Evolutionary conservation across 2,797 vertebrate species (phyloP), one percentile per base, ranked within the genome.

Genomic region (Clarias laeviceps): DNA sequence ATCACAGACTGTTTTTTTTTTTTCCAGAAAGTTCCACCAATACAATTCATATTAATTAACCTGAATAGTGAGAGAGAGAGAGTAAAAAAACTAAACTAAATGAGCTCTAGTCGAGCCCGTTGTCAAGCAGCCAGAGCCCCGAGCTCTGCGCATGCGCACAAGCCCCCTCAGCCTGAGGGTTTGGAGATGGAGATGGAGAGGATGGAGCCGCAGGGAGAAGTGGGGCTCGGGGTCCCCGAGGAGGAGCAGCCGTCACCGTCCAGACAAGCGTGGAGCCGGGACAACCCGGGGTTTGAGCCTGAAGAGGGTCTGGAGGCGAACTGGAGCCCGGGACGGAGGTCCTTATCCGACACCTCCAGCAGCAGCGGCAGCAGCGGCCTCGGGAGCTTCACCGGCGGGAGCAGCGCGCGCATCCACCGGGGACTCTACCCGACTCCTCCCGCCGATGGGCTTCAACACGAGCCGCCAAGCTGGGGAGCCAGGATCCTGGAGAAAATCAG

Each of bases 231-330:
- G 62, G 95, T 90, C 27, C 91, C 92, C 6, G 85, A 90, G 0
- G 85, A 90, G 0, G 93, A 93, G 37, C 92, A 95, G 4, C 96
- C 97, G 54, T 96, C 96, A 45, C 96, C 95, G 0, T 96, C 97
- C 24, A 93, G 97, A 85, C 97, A 99, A 89, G 97, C 98, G 0
- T 99, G 98, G 98, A 99, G 97, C 90, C 95, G 97, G 32, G 97
- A 98, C 29, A 99, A 99, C 92, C 97, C 97, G 0, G 97, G 96
- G 1, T 99, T 99, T 73, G 98, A 99, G 88, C 95, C 97, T 0
- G 97, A 97, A 91, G 98, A 98, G 14, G 97, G 97, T 61, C 95
- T 97, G 93, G 96, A 97, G 89, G 96, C 96, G 61, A 97, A 97
- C 94, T 98, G 98, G 97, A 94, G 97, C 86, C 95, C 92, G 40